Evolutionary conservation across 2,113 vertebrate genomes (phyloP).

Genomic region (Monopterus albus): DNA sequence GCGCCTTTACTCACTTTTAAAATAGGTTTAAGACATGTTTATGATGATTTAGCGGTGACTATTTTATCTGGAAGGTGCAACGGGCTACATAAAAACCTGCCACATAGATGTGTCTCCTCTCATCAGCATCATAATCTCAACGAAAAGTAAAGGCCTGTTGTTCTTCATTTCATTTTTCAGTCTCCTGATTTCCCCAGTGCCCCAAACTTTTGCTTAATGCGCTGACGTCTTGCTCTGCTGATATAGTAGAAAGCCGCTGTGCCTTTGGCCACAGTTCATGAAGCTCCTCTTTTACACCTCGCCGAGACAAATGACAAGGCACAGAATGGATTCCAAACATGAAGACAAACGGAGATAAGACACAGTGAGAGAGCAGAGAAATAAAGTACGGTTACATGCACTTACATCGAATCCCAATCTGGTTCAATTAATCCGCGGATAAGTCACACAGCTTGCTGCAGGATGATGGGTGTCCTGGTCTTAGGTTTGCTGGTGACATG

Average conservation of each 20-base stretch:
- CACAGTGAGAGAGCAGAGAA: neutral
- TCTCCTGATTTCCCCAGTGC: no score
- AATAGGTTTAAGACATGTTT: no score
- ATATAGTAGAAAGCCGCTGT: neutral
- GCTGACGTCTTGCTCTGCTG: no score
- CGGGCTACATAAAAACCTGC: neutral
- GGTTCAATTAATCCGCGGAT: conserved; percentile 84
- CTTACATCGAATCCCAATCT: conserved; percentile 83
- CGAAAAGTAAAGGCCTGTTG: no score
- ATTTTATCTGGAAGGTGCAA: neutral
- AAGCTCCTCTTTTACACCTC: neutral
- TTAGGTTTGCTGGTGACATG: conserved; percentile 79
- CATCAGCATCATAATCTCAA: neutral
- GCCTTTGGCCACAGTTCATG: neutral
- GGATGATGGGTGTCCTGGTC: conserved; percentile 69
- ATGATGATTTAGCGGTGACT: no score
- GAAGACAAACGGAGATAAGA: neutral
- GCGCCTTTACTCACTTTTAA: neutral
- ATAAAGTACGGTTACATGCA: conserved; percentile 44
- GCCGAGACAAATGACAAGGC: neutral
- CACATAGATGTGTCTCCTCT: neutral
- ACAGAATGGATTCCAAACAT: neutral
- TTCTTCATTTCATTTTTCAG: no score
- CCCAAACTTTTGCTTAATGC: no score
- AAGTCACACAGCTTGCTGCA: conserved; percentile 56